Evolutionary conservation across 2,888 invertebrate species (phyloP).

Genomic region (Dilophus febrilis): DNA sequence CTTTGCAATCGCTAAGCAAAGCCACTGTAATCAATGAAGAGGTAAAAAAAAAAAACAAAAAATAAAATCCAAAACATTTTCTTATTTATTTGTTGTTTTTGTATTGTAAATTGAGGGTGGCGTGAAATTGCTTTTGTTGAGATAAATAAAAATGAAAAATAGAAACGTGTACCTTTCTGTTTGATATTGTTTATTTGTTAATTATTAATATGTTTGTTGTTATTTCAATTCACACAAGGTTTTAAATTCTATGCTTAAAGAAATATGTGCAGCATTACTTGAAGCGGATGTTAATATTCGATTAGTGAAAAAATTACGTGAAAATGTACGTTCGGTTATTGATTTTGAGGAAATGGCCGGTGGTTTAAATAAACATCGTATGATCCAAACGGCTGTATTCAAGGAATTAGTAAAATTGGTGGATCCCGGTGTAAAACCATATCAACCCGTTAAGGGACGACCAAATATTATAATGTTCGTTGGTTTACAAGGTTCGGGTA

Average conservation of each 20-base stretch:
- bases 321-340: conserved; percentile 94
- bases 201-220: conserved; percentile 3
- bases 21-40: conserved; percentile 98
- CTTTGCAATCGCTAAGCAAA: conserved; percentile 90
- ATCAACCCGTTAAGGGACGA: conserved; percentile 86
- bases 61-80: no score
- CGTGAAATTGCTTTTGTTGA: no score
- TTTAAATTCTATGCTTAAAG: conserved; percentile 96
- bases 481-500: conserved; percentile 96
- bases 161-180: conserved; percentile 2
- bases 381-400: conserved; percentile 98
- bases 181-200: neutral
- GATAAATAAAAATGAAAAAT: neutral
- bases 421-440: conserved; percentile 94
- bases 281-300: conserved; percentile 96
- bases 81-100: no score
- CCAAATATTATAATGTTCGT: conserved; percentile 99
- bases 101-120: no score
- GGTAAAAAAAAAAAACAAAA: no score
- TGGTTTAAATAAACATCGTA: conserved; percentile 91
- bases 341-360: conserved; percentile 99
- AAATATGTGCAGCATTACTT: conserved; percentile 90
- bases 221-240: conserved; percentile 41
- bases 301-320: conserved; percentile 84
- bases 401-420: conserved; percentile 95